Percentiles rank a stretch among this genome's conserved stretches.
Conservation (phyloP, 2,888 invertebrate genomes). For the Hirtodrosophila cameraria region DNA sequence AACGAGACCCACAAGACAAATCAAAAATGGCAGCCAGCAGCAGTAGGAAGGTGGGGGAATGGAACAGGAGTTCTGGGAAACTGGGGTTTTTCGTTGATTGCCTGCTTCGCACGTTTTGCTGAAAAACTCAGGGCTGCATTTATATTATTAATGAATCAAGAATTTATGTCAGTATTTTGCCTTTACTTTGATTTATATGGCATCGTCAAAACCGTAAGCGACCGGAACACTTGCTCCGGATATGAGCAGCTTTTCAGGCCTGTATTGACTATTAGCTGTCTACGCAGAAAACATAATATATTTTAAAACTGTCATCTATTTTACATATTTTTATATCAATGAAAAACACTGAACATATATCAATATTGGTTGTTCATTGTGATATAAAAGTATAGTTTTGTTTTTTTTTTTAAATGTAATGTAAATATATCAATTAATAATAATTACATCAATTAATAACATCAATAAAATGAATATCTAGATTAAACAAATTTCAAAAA, state of each 20-base stretch:
- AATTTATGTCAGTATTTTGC: constrained; percentile 49
- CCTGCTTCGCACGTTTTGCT: constrained; percentile 16
- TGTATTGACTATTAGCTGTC: background rate
- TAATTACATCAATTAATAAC: too few species aligned
- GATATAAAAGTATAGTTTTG: too few species aligned
- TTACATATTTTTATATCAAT: too few species aligned
- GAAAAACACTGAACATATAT: too few species aligned
- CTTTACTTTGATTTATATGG: constrained; percentile 52
- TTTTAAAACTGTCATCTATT: too few species aligned
- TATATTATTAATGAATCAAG: constrained; percentile 65
- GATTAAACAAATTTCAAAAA: too few species aligned
- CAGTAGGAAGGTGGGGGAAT: background rate
- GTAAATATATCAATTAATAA: too few species aligned
- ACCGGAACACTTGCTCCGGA: constrained; percentile 1
- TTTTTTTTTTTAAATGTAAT: too few species aligned
- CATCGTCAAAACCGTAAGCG: constrained; percentile 8
- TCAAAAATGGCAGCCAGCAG: constrained; percentile 17
- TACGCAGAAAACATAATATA: too few species aligned
- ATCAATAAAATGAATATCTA: too few species aligned
- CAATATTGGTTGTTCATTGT: too few species aligned
- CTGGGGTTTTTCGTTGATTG: constrained; percentile 1
- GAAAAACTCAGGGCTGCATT: constrained; percentile 45
- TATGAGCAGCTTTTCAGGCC: constrained; percentile 12
- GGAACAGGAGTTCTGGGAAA: constrained; percentile 2
- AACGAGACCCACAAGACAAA: constrained; percentile 30